A percentile compares a stretch with the other conserved stretches of the same genome.
Evolutionary conservation across 92 coral and sea anemone species (phyloP).

Genomic region (Phymanthus crucifer): DNA sequence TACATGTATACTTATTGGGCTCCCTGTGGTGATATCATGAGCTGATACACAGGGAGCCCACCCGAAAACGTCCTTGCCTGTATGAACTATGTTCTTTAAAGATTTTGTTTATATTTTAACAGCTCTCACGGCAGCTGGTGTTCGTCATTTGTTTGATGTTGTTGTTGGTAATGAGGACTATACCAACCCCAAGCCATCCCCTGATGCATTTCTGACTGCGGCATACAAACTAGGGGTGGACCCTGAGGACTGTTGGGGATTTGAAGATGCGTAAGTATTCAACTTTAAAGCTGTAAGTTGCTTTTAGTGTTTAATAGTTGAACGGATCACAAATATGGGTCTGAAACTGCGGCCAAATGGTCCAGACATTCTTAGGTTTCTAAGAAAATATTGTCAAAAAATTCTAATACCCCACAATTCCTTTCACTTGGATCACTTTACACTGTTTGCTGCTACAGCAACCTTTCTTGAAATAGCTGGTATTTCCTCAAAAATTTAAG

Average conservation of each 20-base stretch:
- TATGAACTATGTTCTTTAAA: not conserved
- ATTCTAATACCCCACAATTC: too few relatives aligned
- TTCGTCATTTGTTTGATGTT: slow-evolving; percentile 80
- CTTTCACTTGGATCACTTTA: too few relatives aligned
- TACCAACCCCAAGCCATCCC: slow-evolving; percentile 70
- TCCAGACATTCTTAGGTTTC: too few relatives aligned
- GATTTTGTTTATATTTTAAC: not conserved
- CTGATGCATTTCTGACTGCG: slow-evolving; percentile 88
- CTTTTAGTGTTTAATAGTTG: too few relatives aligned
- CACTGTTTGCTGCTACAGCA: too few relatives aligned
- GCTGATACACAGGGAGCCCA: not conserved
- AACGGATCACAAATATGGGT: too few relatives aligned
- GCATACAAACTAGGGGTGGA: slow-evolving; percentile 76
- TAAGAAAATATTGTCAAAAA: too few relatives aligned
- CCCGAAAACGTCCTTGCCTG: not conserved
- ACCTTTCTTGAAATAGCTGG: too few relatives aligned
- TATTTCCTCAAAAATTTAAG: too few relatives aligned
- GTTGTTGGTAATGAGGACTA: slow-evolving; percentile 94
- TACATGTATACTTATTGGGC: not conserved
- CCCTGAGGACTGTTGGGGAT: slow-evolving; percentile 92
- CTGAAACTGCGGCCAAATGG: too few relatives aligned
- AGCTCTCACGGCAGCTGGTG: slow-evolving; percentile 81
- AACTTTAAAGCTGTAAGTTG: too few relatives aligned
- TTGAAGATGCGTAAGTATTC: slow-evolving; percentile 93
- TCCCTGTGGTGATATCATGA: not conserved